phyloP scores from a whole-genome alignment of 2,797 vertebrate species.

The Sphaeramia orbicularis region DNA sequence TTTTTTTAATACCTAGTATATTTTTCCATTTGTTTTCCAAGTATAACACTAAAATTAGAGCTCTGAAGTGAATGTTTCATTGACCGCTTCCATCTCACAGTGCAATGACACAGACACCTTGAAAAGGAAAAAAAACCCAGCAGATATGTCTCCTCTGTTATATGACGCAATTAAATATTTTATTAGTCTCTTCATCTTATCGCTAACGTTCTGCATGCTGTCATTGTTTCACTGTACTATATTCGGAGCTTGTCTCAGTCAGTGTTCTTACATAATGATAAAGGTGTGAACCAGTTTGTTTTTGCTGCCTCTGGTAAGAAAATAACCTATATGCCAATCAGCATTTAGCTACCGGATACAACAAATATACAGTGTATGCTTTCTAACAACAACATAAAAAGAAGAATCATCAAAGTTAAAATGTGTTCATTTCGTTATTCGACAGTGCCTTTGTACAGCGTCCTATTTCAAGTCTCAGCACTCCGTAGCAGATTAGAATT shows the following conservation, averaged over 20 bases:
- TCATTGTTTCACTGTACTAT: not conserved
- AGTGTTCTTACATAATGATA: not conserved
- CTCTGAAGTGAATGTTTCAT: too few relatives aligned
- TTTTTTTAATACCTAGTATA: too few relatives aligned
- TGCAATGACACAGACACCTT: too few relatives aligned
- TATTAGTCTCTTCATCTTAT: not conserved
- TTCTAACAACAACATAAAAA: too few relatives aligned
- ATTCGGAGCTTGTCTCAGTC: not conserved
- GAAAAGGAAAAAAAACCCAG: too few relatives aligned
- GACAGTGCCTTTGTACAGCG: constrained; percentile 7
- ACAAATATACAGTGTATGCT: too few relatives aligned
- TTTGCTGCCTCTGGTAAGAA: not conserved
- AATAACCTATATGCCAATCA: not conserved
- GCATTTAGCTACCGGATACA: too few relatives aligned
- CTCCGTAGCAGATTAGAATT: constrained; percentile 24
- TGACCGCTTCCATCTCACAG: too few relatives aligned
- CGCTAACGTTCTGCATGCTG: not conserved
- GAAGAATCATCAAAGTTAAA: not conserved
- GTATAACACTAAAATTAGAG: too few relatives aligned
- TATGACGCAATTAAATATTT: not conserved
- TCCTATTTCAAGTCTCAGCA: constrained; percentile 20
- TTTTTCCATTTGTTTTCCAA: too few relatives aligned
- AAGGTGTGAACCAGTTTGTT: not conserved
- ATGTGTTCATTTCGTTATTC: constrained; percentile 8
- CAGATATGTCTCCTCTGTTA: not conserved